These are phyloP conservation scores for Helogale parvula DNA, from an alignment of 2,113 vertebrate species.

Conservation along the genomic window DNA sequence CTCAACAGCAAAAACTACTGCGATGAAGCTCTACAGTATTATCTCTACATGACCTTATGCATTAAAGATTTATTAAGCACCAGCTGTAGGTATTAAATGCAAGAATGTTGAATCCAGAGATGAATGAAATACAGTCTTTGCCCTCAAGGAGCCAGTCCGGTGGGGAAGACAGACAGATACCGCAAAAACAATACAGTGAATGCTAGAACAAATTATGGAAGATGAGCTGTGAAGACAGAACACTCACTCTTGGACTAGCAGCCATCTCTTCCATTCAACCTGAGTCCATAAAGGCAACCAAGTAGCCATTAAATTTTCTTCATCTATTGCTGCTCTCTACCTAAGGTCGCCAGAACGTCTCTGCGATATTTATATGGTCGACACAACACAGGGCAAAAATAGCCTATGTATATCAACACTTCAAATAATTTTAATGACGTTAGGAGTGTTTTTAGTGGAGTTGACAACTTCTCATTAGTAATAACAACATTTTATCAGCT, in stretches of 20 bases:
- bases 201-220: neutral
- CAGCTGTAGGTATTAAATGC: neutral
- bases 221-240: neutral
- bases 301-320: neutral
- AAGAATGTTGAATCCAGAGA: neutral
- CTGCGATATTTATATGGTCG: neutral
- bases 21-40: neutral
- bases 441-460: neutral
- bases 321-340: neutral
- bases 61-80: slow-evolving; percentile 4
- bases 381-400: neutral
- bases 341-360: neutral
- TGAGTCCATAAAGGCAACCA: neutral
- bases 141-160: neutral
- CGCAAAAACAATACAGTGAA: neutral
- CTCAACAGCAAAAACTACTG: neutral
- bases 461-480: neutral
- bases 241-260: neutral
- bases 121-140: neutral
- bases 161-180: neutral
- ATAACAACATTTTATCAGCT: neutral
- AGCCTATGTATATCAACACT: neutral
- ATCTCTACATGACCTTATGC: neutral
- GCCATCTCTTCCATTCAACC: neutral
- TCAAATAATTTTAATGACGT: slow-evolving; percentile 16